Conservation (phyloP, 1,140 invertebrate genomes). For the Venturia canescens region DNA sequence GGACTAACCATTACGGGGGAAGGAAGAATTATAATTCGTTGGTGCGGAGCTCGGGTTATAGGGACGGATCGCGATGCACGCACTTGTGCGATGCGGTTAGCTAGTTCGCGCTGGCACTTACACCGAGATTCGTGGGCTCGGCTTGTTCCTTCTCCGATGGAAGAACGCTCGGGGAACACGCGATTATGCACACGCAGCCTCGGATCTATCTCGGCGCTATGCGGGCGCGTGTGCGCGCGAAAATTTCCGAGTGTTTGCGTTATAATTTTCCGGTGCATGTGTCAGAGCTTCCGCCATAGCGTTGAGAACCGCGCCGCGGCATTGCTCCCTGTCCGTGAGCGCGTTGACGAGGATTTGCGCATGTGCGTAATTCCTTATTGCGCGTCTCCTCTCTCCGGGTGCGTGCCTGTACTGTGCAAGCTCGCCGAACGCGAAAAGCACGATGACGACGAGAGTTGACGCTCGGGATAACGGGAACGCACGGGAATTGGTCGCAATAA, state of each 20-base stretch:
- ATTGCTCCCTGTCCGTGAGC: too few relatives aligned
- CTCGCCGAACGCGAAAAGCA: constrained; percentile 11
- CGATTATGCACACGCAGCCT: constrained; percentile 49
- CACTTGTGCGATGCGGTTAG: constrained; percentile 31
- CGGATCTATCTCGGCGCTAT: background rate
- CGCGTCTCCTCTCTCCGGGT: too few relatives aligned
- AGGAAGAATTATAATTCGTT: constrained; percentile 37
- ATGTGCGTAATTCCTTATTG: too few relatives aligned
- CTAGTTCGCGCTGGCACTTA: constrained; percentile 16
- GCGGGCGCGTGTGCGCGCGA: too few relatives aligned
- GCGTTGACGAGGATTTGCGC: too few relatives aligned
- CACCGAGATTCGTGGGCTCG: constrained; percentile 29
- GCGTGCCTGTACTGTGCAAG: background rate
- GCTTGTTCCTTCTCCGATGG: background rate
- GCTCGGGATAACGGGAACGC: constrained; percentile 36
- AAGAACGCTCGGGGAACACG: constrained; percentile 44
- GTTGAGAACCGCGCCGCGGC: too few relatives aligned
- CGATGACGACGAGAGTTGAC: constrained; percentile 24
- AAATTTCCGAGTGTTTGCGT: too few relatives aligned
- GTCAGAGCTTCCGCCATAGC: too few relatives aligned
- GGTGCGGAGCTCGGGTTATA: background rate
- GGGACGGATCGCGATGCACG: constrained; percentile 28
- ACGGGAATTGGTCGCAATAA: constrained; percentile 42
- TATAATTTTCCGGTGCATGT: too few relatives aligned
- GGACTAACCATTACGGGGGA: background rate